phyloP scores from a whole-genome alignment of 2,888 invertebrate species.

The Laspeyria flexula region DNA sequence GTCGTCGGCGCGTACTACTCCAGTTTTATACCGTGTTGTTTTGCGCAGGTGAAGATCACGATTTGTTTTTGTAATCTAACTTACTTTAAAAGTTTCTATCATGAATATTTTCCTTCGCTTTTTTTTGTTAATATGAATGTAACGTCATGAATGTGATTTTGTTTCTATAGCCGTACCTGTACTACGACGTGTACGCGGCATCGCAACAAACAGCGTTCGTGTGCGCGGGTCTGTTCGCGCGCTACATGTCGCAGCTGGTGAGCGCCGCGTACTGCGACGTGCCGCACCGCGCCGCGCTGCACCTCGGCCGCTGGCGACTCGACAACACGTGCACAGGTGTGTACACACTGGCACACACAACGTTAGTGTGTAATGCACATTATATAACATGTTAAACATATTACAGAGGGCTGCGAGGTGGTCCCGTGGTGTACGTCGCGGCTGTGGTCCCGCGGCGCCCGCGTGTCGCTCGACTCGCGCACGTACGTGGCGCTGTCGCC shows the following conservation, averaged over 20 bases:
- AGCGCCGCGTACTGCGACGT: slow-evolving; percentile 92
- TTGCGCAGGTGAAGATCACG: slow-evolving; percentile 89
- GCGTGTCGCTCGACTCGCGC: slow-evolving; percentile 89
- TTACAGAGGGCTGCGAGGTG: slow-evolving; percentile 27
- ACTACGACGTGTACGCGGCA: slow-evolving; percentile 94
- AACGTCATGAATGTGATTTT: too few relatives aligned
- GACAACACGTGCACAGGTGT: slow-evolving; percentile 25
- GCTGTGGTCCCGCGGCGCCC: slow-evolving; percentile 91
- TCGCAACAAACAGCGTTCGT: slow-evolving; percentile 94
- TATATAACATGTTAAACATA: too few relatives aligned
- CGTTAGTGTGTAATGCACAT: slow-evolving; percentile 95
- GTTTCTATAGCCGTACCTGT: slow-evolving; percentile 84
- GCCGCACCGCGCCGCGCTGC: slow-evolving; percentile 95
- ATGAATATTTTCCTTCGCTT: too few relatives aligned
- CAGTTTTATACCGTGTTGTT: slow-evolving; percentile 95
- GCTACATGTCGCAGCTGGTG: slow-evolving; percentile 90
- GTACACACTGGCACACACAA: slow-evolving; percentile 83
- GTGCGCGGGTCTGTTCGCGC: slow-evolving; percentile 93
- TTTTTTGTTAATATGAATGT: too few relatives aligned
- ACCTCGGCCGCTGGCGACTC: slow-evolving; percentile 92
- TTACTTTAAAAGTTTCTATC: too few relatives aligned
- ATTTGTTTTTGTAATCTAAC: too few relatives aligned
- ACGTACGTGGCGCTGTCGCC: slow-evolving; percentile 91
- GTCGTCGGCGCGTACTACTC: slow-evolving; percentile 95
- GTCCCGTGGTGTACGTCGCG: slow-evolving; percentile 83